These are phyloP conservation scores for Phataginus tetradactyla DNA, from an alignment of 2,797 vertebrate species.

Conservation along the genomic window DNA sequence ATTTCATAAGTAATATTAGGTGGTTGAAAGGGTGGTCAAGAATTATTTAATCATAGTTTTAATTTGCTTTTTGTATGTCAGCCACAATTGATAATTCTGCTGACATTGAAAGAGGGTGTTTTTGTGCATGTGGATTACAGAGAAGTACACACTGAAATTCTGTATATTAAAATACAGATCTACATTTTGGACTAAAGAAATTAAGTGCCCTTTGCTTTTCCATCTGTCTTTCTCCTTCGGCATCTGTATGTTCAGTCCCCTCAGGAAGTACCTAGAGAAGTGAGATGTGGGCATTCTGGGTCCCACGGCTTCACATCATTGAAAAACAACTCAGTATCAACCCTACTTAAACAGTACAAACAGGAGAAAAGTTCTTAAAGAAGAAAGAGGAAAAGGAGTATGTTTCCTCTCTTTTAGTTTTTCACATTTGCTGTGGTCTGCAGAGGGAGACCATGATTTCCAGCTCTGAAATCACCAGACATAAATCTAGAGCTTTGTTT, in stretches of 20 bases:
- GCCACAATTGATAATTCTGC: not conserved
- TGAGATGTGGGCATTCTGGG: not conserved
- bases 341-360: not conserved
- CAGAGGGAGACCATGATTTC: not conserved
- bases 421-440: not conserved
- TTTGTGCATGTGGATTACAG: not conserved
- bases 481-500: not conserved
- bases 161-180: not conserved
- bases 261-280: not conserved
- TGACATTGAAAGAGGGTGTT: not conserved
- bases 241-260: not conserved
- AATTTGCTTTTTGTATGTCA: not conserved
- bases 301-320: not conserved
- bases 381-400: not conserved
- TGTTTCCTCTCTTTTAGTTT: not conserved
- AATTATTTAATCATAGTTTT: slow-evolving; percentile 26
- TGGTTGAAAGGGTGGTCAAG: not conserved
- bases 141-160: not conserved
- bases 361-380: not conserved
- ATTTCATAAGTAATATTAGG: not conserved
- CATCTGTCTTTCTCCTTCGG: not conserved
- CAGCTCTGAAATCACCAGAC: not conserved
- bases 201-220: not conserved
- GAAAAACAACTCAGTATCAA: not conserved
- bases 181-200: not conserved